These are phyloP conservation scores for Sphaeramia orbicularis DNA, from an alignment of 2,797 vertebrate genomes.

Conservation along the genomic window DNA sequence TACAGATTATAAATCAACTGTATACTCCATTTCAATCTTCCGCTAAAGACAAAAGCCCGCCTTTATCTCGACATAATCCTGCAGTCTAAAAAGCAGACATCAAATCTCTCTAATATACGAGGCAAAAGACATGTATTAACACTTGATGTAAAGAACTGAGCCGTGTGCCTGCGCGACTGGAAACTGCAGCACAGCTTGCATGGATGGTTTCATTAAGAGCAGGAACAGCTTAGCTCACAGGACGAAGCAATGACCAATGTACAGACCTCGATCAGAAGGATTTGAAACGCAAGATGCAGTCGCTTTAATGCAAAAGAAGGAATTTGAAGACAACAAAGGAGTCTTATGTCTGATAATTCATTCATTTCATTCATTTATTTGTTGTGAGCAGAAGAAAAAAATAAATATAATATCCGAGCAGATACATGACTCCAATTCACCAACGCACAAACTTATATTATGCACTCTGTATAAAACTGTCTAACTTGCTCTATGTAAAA, in stretches of 20 bases:
- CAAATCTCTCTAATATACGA: conserved; percentile 62
- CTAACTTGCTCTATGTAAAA: no score
- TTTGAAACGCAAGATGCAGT: conserved; percentile 12
- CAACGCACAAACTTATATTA: no score
- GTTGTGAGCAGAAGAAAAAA: no score
- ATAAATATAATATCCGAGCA: no score
- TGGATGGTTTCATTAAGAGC: conserved; percentile 44
- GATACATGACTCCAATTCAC: no score
- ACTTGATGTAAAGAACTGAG: conserved; percentile 47
- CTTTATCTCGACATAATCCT: conserved; percentile 63
- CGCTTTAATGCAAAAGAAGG: no score
- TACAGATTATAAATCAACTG: conserved; percentile 13
- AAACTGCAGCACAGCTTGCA: conserved; percentile 50
- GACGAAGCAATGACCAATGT: conserved; percentile 19
- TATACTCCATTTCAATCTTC: conserved; percentile 15
- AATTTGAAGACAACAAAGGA: no score
- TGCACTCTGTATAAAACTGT: no score
- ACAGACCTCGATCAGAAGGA: conserved; percentile 18
- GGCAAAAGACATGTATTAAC: conserved; percentile 41
- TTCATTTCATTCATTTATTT: no score
- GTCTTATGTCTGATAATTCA: no score
- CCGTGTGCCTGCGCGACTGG: conserved; percentile 26
- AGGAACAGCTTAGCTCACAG: conserved; percentile 52
- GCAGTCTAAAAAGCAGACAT: conserved; percentile 47
- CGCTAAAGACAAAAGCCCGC: conserved; percentile 52